Conservation (phyloP, 2,113 vertebrate genomes). For the Alethe diademata region DNA sequence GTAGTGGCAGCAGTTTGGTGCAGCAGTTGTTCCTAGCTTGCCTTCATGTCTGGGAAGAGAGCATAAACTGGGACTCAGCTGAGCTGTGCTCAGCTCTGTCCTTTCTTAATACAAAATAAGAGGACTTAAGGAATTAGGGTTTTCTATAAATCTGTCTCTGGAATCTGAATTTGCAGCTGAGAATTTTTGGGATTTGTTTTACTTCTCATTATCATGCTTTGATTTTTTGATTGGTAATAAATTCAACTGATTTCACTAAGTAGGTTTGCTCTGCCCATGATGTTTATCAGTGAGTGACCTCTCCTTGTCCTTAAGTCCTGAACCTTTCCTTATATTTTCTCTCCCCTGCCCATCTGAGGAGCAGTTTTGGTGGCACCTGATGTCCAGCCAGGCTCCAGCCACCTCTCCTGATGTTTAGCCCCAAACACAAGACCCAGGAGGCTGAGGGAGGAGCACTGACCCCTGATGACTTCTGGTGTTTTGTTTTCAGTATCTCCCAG, state of each 20-base stretch:
- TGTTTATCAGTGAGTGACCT: background rate
- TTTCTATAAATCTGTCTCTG: background rate
- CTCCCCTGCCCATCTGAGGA: background rate
- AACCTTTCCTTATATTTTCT: background rate
- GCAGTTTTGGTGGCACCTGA: background rate
- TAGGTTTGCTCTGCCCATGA: background rate
- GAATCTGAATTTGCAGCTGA: background rate
- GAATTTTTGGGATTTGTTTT: background rate
- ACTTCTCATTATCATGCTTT: background rate
- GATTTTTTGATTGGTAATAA: background rate
- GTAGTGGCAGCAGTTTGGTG: background rate
- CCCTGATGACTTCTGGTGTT: background rate
- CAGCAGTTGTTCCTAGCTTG: background rate
- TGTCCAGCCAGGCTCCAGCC: background rate
- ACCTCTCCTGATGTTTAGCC: background rate
- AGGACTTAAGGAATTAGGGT: background rate
- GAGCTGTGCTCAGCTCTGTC: background rate
- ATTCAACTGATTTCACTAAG: background rate
- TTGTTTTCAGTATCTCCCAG: constrained; percentile 80
- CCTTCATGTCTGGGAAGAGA: background rate
- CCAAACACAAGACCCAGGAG: background rate
- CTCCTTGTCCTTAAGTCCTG: background rate
- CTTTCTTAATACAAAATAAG: background rate
- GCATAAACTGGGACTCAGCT: background rate
- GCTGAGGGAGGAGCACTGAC: background rate